Evolutionary conservation across 1,140 invertebrate species (phyloP).

Genomic region (Neodiprion pinetum): DNA sequence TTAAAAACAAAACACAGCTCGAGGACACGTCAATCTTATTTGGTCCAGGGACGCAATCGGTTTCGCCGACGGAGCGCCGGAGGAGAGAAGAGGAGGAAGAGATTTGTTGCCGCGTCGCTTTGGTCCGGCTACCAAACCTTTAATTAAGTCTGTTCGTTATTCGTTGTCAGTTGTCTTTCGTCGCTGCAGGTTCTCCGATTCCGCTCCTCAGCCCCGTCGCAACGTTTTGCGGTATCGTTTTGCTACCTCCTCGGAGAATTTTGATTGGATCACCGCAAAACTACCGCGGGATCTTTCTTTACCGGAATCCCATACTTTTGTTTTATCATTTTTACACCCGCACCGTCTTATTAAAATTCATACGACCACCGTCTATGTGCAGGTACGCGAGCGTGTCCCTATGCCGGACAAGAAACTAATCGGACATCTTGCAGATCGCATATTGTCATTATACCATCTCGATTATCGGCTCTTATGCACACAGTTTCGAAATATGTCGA

Average conservation of each 20-base stretch:
- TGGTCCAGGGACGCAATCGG: slow-evolving; percentile 34
- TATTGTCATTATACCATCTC: too few species aligned
- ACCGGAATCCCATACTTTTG: not conserved
- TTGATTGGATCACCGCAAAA: slow-evolving; percentile 13
- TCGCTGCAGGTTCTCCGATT: not conserved
- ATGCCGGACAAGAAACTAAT: too few species aligned
- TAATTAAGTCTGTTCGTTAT: slow-evolving; percentile 53
- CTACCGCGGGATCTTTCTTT: slow-evolving; percentile 10
- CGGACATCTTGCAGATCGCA: too few species aligned
- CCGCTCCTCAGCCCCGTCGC: not conserved
- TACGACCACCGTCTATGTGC: too few species aligned
- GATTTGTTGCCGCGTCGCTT: slow-evolving; percentile 42
- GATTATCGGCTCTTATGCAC: too few species aligned
- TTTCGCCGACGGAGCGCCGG: slow-evolving; percentile 17
- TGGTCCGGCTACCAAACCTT: slow-evolving; percentile 45
- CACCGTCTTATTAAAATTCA: too few species aligned
- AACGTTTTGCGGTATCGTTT: not conserved
- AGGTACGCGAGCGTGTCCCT: too few species aligned
- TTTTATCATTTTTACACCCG: too few species aligned
- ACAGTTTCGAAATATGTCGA: too few species aligned
- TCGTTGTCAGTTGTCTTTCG: slow-evolving; percentile 24
- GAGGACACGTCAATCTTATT: slow-evolving; percentile 58
- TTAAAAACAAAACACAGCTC: slow-evolving; percentile 54
- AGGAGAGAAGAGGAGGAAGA: slow-evolving; percentile 23
- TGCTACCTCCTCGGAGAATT: slow-evolving; percentile 8